Evolutionary conservation across 2,797 vertebrate genomes (phyloP).

Genomic region (Poeciliopsis turneri): DNA sequence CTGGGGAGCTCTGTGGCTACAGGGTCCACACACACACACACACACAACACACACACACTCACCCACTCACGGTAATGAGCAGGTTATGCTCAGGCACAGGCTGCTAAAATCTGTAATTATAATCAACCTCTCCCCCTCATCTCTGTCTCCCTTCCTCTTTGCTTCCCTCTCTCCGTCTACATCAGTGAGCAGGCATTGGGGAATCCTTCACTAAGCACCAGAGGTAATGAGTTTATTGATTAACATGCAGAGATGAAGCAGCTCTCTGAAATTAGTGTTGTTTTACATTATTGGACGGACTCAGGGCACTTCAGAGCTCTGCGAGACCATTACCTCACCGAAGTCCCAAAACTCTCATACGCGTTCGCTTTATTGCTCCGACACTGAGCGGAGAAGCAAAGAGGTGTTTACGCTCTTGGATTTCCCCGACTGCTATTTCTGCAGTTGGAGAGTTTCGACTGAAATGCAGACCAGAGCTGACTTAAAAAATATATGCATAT

Average conservation of each 20-base stretch:
- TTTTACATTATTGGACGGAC: constrained; percentile 79
- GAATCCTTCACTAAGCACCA: constrained; percentile 77
- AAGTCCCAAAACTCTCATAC: constrained; percentile 56
- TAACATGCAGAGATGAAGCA: constrained; percentile 77
- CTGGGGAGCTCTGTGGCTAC: constrained; percentile 72
- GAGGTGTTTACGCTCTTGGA: constrained; percentile 27
- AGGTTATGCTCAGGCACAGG: constrained; percentile 83
- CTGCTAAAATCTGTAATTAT: constrained; percentile 86
- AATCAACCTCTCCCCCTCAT: constrained; percentile 78
- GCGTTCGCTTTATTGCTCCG: constrained; percentile 43
- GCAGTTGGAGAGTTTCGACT: constrained; percentile 1
- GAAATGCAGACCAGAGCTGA: background rate
- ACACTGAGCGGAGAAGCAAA: constrained; percentile 7
- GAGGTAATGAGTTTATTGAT: constrained; percentile 81
- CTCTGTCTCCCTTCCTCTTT: constrained; percentile 53
- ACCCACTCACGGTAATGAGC: constrained; percentile 80
- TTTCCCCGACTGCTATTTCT: constrained; percentile 14
- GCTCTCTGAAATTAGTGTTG: constrained; percentile 75
- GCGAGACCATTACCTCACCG: constrained; percentile 62
- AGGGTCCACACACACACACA: constrained; percentile 49
- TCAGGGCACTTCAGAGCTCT: constrained; percentile 57
- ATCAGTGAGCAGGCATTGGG: constrained; percentile 73
- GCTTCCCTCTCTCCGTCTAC: constrained; percentile 50
- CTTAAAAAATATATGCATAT: background rate
- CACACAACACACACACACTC: constrained; percentile 33